Percentiles rank a stretch among this genome's conserved stretches.
Conservation (phyloP, 1,140 invertebrate species). For the Armadillidium nasatum region DNA sequence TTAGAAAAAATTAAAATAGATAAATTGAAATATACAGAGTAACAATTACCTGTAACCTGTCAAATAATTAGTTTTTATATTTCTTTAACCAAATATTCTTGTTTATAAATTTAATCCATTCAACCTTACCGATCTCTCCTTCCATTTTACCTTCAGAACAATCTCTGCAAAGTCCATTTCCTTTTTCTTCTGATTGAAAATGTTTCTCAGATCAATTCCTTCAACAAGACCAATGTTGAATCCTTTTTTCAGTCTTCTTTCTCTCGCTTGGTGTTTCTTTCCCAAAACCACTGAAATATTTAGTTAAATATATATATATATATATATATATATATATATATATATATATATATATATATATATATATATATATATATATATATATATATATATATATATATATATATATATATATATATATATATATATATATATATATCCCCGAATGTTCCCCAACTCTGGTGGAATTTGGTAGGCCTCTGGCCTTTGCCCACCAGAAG, state of each 20-base stretch:
- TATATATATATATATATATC: too few relatives aligned
- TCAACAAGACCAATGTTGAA: constrained; percentile 84
- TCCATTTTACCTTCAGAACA: constrained; percentile 45
- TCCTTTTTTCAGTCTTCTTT: constrained; percentile 76
- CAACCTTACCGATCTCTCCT: constrained; percentile 21
- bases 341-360: background rate
- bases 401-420: too few relatives aligned
- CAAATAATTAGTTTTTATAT: background rate
- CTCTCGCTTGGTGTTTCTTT: constrained; percentile 77
- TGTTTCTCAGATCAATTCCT: constrained; percentile 68
- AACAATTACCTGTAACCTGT: constrained; percentile 3
- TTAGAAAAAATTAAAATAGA: background rate
- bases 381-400: background rate
- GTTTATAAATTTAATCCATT: constrained; percentile 49
- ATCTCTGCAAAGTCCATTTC: constrained; percentile 76
- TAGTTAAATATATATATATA: background rate
- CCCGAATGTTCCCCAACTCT: too few relatives aligned
- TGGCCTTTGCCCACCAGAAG: too few relatives aligned
- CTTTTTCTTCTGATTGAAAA: constrained; percentile 56
- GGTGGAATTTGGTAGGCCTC: too few relatives aligned
- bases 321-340: constrained; percentile 1
- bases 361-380: background rate
- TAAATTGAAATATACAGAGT: background rate
- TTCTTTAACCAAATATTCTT: background rate
- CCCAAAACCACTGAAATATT: constrained; percentile 57